Evolutionary conservation across 2,113 vertebrate species (phyloP), one percentile per base, ranked within the genome.

Genomic region (Octodon degus): DNA sequence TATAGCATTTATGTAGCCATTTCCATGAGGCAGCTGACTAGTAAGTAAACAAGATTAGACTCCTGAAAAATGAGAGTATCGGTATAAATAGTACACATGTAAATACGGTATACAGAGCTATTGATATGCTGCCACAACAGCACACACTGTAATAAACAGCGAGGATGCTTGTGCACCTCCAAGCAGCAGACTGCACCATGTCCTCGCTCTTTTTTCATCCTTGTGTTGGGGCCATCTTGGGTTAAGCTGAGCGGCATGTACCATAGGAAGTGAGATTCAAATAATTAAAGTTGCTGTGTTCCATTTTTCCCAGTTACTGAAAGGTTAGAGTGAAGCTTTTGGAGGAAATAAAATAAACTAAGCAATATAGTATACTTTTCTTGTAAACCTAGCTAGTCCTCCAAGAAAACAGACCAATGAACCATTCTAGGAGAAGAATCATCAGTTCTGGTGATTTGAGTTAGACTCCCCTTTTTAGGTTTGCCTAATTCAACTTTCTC

Each of bases 41-140:
- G 13, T 63, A n/a, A 95, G 37, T 40, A 80, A 96, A 83, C 30
- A 67, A 70, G 86, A 82, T 65, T 82, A 86, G 83, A 1, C 0
- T 89, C 2, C 4, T 82, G 12, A 34, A 82, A 88, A 81, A 91
- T 77, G 58, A 94, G 20, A 20, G 67, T 47, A 65, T 0, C 62
- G 40, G 11, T 50, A 7, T 86, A 89, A 93, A 63, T 1, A 55
- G 19, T 27, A 65, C 32, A 76, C 50, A 70, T 50, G 7, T 81
- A 20, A 94, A 30, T 12, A 89, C 63, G 34, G 12, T 91, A 6
- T 17, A 94, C 47, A 2, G 13, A 2, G 19, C 8, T n/a, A 43
- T 12, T 70, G 32, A 90, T 16, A 74, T 43, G 85, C 25, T 55
- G 34, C 12, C 53, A 50, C 16, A 89, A 47, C 20, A 62, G 81